A percentile compares a stretch with the other conserved stretches of the same genome.
phyloP scores from a whole-genome alignment of 2,888 invertebrate genomes.

The Tenthredo distinguenda region DNA sequence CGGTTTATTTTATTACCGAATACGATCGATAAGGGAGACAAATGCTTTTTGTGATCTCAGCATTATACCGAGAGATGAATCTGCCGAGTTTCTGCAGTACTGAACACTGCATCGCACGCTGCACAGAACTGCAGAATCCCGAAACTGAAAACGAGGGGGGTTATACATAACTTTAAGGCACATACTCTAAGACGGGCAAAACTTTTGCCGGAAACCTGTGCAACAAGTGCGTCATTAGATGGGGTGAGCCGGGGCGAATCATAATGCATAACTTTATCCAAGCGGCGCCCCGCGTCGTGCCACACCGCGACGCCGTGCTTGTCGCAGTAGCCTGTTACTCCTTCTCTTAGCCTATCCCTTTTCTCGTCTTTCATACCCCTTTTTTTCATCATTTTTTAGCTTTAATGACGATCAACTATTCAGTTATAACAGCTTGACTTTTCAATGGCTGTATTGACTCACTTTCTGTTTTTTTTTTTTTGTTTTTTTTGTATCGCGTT shows the following conservation, averaged over 20 bases:
- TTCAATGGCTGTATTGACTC: not conserved
- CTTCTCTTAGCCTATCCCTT: not conserved
- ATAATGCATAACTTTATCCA: slow-evolving; percentile 75
- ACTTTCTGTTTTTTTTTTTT: not conserved
- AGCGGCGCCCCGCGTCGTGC: slow-evolving; percentile 70
- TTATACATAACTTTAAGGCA: slow-evolving; percentile 7
- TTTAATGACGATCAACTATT: not conserved
- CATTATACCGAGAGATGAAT: not conserved
- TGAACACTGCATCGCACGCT: not conserved
- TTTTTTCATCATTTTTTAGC: slow-evolving; percentile 22
- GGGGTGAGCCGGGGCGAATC: slow-evolving; percentile 72
- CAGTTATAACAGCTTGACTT: not conserved
- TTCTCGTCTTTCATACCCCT: not conserved
- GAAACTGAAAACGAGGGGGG: not conserved
- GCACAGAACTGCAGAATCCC: not conserved
- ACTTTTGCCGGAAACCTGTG: slow-evolving; percentile 60
- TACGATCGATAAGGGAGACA: slow-evolving; percentile 8
- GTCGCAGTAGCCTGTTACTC: slow-evolving; percentile 10
- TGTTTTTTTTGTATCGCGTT: not conserved
- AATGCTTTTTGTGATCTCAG: not conserved
- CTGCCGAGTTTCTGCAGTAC: not conserved
- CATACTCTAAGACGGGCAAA: slow-evolving; percentile 52
- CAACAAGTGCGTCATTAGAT: slow-evolving; percentile 78
- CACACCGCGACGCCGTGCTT: slow-evolving; percentile 55
- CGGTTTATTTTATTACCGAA: not conserved